Conservation (phyloP, 2,113 vertebrate genomes). For the Vimba vimba region DNA sequence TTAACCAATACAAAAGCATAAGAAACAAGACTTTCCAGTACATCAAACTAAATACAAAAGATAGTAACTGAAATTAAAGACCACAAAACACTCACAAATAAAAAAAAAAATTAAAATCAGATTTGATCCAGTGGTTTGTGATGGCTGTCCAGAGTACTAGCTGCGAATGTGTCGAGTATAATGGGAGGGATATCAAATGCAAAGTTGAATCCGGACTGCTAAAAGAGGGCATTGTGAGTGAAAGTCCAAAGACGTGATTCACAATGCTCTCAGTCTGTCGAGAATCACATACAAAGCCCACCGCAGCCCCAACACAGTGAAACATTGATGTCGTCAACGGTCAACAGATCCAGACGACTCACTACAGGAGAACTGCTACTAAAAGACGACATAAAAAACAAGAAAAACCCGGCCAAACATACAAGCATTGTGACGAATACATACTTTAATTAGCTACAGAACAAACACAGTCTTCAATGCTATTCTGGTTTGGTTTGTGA, state of each 20-base stretch:
- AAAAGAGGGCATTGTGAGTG: slow-evolving; percentile 29
- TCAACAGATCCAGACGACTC: slow-evolving; percentile 22
- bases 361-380: not conserved
- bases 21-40: slow-evolving; percentile 24
- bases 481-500: slow-evolving; percentile 34
- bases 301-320: slow-evolving; percentile 3
- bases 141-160: slow-evolving; percentile 4
- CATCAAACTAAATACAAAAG: slow-evolving; percentile 20
- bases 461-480: not conserved
- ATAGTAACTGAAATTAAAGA: not conserved
- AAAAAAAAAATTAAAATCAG: not conserved
- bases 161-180: not conserved
- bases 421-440: slow-evolving; percentile 10
- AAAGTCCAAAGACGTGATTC: not conserved
- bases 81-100: not conserved
- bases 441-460: not conserved
- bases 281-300: not conserved
- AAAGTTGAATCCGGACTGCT: not conserved
- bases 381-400: not conserved
- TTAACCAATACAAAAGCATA: slow-evolving; percentile 18
- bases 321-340: slow-evolving; percentile 28
- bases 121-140: slow-evolving; percentile 26
- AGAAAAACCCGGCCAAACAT: not conserved
- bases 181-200: slow-evolving; percentile 25
- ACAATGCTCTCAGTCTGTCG: not conserved